A percentile compares a stretch with the other conserved stretches of the same genome.
phyloP scores from a whole-genome alignment of 2,113 vertebrate species.

The Garra rufa region DNA sequence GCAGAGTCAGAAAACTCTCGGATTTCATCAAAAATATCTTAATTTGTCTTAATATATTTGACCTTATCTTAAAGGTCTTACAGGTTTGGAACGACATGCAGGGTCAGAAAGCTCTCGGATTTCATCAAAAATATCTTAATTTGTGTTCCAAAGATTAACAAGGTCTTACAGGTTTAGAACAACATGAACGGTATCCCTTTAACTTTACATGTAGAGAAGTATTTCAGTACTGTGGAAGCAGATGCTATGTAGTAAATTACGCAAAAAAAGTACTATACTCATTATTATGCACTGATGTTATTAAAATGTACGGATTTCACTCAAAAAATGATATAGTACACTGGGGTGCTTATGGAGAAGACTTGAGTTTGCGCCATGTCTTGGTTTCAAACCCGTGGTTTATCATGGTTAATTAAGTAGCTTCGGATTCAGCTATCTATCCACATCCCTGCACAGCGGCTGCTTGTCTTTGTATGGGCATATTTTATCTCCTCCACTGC shows the following conservation, averaged over 20 bases:
- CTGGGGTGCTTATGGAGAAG: not conserved
- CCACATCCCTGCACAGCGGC: not conserved
- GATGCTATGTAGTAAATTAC: not conserved
- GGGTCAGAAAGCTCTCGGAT: no score
- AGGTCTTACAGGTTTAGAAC: no score
- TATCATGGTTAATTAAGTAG: conserved; percentile 17
- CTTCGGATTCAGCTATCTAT: conserved; percentile 7
- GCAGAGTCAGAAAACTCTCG: no score
- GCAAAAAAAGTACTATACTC: not conserved
- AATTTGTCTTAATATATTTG: no score
- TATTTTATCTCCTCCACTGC: conserved; percentile 46
- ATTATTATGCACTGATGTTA: not conserved
- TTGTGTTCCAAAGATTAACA: no score
- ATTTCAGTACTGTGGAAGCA: not conserved
- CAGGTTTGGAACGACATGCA: no score
- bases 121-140: no score
- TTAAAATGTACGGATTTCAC: not conserved
- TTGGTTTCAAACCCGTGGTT: not conserved
- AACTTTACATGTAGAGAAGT: not conserved
- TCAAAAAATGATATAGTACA: not conserved
- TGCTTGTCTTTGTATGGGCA: conserved; percentile 38
- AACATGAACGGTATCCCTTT: no score
- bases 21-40: no score
- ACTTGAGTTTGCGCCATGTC: not conserved
- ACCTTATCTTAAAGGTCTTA: no score